These are phyloP conservation scores for Girardia tigrina DNA, from an alignment of 2,888 invertebrate genomes.

Conservation along the genomic window DNA sequence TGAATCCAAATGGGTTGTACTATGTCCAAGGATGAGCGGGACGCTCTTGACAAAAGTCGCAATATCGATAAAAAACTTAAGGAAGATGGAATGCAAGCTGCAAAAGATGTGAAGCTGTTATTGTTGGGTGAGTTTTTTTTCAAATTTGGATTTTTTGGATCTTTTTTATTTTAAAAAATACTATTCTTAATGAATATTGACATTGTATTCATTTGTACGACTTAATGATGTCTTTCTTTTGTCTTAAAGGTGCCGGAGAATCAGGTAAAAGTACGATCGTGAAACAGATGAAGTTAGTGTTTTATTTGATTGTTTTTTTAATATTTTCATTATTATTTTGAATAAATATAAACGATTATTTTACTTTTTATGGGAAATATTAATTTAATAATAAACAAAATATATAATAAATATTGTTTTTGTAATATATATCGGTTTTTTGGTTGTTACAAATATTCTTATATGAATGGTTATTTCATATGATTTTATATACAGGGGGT, in stretches of 20 bases:
- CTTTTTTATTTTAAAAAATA: too few relatives aligned
- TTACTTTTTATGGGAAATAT: not conserved
- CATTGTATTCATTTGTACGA: too few relatives aligned
- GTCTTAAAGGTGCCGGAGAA: conserved; percentile 83
- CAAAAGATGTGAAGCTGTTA: conserved; percentile 93
- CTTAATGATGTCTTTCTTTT: too few relatives aligned
- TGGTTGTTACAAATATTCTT: too few relatives aligned
- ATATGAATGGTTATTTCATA: too few relatives aligned
- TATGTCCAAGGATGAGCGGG: conserved; percentile 97
- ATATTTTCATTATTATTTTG: not conserved
- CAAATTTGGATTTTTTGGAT: too few relatives aligned
- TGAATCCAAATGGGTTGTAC: conserved; percentile 75
- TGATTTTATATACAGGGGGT: too few relatives aligned
- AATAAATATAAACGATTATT: not conserved
- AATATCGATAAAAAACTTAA: conserved; percentile 93
- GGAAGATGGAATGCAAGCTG: conserved; percentile 92
- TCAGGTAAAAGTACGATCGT: conserved; percentile 99
- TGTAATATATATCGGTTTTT: too few relatives aligned
- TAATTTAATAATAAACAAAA: too few relatives aligned
- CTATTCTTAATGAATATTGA: too few relatives aligned
- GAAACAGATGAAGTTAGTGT: conserved; percentile 77
- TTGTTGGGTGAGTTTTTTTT: conserved; percentile 64
- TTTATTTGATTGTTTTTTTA: not conserved
- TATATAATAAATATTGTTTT: too few relatives aligned
- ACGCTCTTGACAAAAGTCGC: conserved; percentile 88